Percentiles rank a stretch among this genome's conserved stretches.
phyloP scores from a whole-genome alignment of 2,113 vertebrate genomes.

The Coturnix japonica region DNA sequence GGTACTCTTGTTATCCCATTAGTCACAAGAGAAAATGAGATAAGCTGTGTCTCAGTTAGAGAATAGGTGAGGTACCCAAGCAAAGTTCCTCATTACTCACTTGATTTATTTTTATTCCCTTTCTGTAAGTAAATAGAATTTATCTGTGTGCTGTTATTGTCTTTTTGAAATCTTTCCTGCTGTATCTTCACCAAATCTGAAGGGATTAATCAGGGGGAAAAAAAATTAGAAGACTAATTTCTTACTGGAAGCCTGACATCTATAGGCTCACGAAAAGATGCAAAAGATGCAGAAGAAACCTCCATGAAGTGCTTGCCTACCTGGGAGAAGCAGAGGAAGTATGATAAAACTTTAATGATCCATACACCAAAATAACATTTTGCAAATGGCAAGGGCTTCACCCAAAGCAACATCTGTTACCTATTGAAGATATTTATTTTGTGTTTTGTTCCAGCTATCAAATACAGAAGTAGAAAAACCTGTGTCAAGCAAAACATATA shows the following conservation, averaged over 20 bases:
- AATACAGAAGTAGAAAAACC: neutral
- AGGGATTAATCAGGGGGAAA: neutral
- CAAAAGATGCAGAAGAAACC: neutral
- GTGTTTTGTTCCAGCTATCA: neutral
- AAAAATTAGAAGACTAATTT: neutral
- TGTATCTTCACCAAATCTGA: neutral
- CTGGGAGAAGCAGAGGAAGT: neutral
- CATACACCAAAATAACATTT: neutral
- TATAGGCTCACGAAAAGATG: neutral
- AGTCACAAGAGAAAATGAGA: neutral
- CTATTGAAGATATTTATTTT: neutral
- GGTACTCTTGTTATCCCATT: neutral
- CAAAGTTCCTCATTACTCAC: neutral
- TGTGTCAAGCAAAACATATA: neutral
- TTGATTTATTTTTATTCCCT: neutral
- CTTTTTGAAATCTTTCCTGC: neutral
- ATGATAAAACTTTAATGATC: neutral
- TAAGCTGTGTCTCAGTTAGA: neutral
- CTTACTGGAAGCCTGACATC: neutral
- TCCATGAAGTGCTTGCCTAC: neutral
- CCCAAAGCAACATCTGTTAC: neutral
- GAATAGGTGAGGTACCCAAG: neutral
- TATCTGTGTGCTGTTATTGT: neutral
- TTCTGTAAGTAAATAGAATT: neutral
- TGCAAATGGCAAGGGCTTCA: neutral